These are phyloP conservation scores for Diarsia brunnea DNA, from an alignment of 2,888 invertebrate species.

Conservation along the genomic window DNA sequence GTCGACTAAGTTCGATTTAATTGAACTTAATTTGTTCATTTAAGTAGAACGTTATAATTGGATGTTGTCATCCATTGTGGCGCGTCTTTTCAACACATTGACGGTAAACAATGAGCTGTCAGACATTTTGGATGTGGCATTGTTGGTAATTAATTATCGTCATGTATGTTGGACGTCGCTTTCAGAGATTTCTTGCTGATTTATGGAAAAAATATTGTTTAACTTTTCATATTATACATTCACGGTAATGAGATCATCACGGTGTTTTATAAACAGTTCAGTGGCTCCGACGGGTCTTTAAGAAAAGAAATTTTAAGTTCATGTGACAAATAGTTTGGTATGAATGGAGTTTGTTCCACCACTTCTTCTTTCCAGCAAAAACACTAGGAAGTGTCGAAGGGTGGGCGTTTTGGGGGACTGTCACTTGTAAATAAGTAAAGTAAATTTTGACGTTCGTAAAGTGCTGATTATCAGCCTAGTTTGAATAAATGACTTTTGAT, in stretches of 20 bases:
- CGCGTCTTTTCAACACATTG: conserved; percentile 62
- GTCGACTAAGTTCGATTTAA: conserved; percentile 52
- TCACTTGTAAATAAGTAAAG: too few species aligned
- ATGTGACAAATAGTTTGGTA: too few species aligned
- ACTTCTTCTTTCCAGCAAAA: too few species aligned
- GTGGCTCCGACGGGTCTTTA: background rate
- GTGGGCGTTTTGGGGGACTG: too few species aligned
- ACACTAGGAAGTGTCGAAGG: too few species aligned
- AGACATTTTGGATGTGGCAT: conserved; percentile 54
- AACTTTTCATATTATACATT: background rate
- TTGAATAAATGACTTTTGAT: too few species aligned
- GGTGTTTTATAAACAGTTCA: background rate
- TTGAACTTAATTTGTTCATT: conserved; percentile 58
- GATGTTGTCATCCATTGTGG: conserved; percentile 59
- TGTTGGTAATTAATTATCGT: conserved; percentile 60
- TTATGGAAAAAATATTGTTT: conserved; percentile 9
- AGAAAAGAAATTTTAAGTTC: too few species aligned
- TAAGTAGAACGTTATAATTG: conserved; percentile 67
- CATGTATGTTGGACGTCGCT: conserved; percentile 35
- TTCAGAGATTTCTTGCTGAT: conserved; percentile 23
- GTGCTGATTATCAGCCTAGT: too few species aligned
- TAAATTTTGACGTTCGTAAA: too few species aligned
- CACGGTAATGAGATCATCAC: background rate
- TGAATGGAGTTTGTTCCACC: too few species aligned
- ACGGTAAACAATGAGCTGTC: conserved; percentile 58